A percentile compares a stretch with the other conserved stretches of the same genome.
phyloP scores from a whole-genome alignment of 2,888 invertebrate genomes.

The Tachystola acroxantha region DNA sequence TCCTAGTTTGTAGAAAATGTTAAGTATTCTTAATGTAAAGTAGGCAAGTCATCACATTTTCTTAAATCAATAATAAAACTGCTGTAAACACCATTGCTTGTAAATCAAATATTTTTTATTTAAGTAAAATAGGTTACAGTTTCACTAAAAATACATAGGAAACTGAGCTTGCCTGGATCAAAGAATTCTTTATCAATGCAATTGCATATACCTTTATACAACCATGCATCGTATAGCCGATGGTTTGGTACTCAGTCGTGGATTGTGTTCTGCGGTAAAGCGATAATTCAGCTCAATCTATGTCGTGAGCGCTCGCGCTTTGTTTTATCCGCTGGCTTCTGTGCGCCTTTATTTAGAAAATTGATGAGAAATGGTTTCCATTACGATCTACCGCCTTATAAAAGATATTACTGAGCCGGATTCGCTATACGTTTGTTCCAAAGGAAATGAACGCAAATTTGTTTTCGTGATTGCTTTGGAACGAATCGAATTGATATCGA shows the following conservation, averaged over 20 bases:
- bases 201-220: no score
- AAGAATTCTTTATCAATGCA: no score
- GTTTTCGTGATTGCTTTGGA: slow-evolving; percentile 73
- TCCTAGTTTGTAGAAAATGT: no score
- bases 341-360: slow-evolving; percentile 78
- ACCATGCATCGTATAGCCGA: slow-evolving; percentile 1
- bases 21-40: no score
- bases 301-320: slow-evolving; percentile 75
- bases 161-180: no score
- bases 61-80: no score
- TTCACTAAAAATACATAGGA: no score
- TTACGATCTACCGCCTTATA: slow-evolving; percentile 71
- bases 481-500: slow-evolving; percentile 68
- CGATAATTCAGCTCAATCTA: slow-evolving; percentile 78
- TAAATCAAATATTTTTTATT: no score
- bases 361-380: slow-evolving; percentile 78
- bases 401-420: slow-evolving; percentile 60
- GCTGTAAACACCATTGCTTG: no score
- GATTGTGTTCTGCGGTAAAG: slow-evolving; percentile 78
- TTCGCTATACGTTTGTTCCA: slow-evolving; percentile 50
- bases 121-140: no score
- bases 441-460: slow-evolving; percentile 76
- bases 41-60: no score
- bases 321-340: slow-evolving; percentile 75
- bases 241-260: slow-evolving; percentile 24